Evolutionary conservation across 2,888 invertebrate genomes (phyloP).

Genomic region (Pristionchus exspectatus): DNA sequence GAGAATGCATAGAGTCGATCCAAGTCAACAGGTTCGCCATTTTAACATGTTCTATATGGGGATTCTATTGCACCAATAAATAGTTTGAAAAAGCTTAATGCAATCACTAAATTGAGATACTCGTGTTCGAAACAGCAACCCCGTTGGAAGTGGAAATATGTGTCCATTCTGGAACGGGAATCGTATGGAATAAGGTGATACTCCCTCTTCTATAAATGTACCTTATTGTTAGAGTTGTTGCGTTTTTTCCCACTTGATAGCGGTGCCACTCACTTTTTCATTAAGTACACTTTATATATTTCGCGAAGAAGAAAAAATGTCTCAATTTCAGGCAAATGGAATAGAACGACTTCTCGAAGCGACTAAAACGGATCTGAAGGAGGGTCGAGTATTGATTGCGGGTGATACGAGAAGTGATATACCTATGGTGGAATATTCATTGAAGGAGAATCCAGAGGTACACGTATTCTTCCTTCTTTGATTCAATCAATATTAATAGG

Average conservation of each 20-base stretch:
- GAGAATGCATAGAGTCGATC: slow-evolving; percentile 75
- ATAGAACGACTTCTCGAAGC: slow-evolving; percentile 63
- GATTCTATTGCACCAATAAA: too few species aligned
- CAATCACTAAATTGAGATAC: slow-evolving; percentile 60
- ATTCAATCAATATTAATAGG: slow-evolving; percentile 58
- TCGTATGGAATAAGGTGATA: slow-evolving; percentile 69
- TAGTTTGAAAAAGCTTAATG: too few species aligned
- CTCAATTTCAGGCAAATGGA: slow-evolving; percentile 63
- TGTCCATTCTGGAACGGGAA: slow-evolving; percentile 64
- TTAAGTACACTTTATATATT: too few species aligned
- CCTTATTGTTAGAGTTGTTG: neutral
- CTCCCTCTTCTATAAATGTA: neutral
- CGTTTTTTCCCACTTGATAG: too few species aligned
- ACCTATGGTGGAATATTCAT: slow-evolving; percentile 76
- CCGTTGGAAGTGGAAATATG: slow-evolving; percentile 77
- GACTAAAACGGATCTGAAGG: slow-evolving; percentile 57
- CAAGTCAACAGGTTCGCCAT: slow-evolving; percentile 65
- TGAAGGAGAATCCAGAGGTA: slow-evolving; percentile 72
- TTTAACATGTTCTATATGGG: too few species aligned
- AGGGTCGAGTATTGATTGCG: slow-evolving; percentile 60
- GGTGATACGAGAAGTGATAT: slow-evolving; percentile 77
- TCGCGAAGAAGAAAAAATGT: too few species aligned
- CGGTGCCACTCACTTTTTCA: too few species aligned
- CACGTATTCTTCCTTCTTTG: neutral
- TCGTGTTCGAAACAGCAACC: slow-evolving; percentile 75